A percentile compares a stretch with the other conserved stretches of the same genome.
Evolutionary conservation across 1,140 invertebrate species (phyloP).

Genomic region (Asobara japonica): DNA sequence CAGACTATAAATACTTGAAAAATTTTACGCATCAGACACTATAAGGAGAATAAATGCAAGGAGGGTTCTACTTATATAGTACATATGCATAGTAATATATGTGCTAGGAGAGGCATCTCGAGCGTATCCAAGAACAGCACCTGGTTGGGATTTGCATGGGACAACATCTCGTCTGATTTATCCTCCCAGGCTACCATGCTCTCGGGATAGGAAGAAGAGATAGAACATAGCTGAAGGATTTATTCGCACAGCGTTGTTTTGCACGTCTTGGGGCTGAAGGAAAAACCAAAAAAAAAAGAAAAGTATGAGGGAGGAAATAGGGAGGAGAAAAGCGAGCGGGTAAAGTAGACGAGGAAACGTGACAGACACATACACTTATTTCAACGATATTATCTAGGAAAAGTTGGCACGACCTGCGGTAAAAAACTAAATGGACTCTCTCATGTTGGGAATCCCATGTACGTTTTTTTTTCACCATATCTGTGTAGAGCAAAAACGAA

Average conservation of each 20-base stretch:
- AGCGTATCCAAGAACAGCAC: slow-evolving; percentile 5
- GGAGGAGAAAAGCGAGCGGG: background rate
- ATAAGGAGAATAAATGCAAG: background rate
- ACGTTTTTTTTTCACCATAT: background rate
- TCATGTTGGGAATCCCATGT: background rate
- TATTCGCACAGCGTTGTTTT: slow-evolving; percentile 42
- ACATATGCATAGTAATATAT: background rate
- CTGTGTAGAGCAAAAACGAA: background rate
- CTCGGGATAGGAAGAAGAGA: slow-evolving; percentile 10
- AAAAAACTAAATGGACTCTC: background rate
- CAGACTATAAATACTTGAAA: too few relatives aligned
- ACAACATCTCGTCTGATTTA: slow-evolving; percentile 57
- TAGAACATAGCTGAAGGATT: slow-evolving; percentile 43
- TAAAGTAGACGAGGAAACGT: background rate
- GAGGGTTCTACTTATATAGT: background rate
- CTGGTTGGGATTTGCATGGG: slow-evolving; percentile 49
- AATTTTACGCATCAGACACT: background rate
- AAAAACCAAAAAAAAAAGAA: too few relatives aligned
- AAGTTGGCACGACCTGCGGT: background rate
- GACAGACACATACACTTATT: background rate
- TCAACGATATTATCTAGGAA: background rate
- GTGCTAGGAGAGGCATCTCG: background rate
- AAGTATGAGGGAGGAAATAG: background rate
- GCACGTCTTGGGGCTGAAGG: slow-evolving; percentile 23
- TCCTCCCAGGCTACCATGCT: slow-evolving; percentile 34